Base-by-base conservation (phyloP, 2,888 invertebrate genomes). In the Fragum sueziense region DNA sequence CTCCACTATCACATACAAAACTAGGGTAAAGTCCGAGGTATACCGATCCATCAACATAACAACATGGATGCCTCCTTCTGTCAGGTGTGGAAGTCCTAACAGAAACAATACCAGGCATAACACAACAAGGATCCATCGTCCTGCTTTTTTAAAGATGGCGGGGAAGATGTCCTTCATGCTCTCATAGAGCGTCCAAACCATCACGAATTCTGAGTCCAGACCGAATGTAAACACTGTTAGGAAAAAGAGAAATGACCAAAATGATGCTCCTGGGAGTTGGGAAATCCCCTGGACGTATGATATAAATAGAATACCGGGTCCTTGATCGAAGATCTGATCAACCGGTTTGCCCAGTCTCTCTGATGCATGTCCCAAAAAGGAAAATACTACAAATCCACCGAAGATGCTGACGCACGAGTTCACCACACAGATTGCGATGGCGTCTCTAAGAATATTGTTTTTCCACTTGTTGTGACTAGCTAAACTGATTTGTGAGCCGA, bases 1-100 rank as follows among this genome's bases (percentile, higher is more conserved):
- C 92, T 97, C 96, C 54, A 94, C 91, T 34, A 96, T 94, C 0
- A 96, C 95, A 82, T 97, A 94, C 92, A 96, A 95, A 0, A 96
- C 80, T 14, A 89, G 82, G 2, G 88, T 79, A 76, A 89, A 89
- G 67, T 88, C 88, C 0, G 88, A 87, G 73, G 85, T 88, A 87
- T 93, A 85, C 29, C 79, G 77, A 65, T 87, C 87, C 85, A 89
- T 84, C 1, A 89, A 33, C 9, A 86, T 82, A 25, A 89, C 82
- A 17, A 88, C 82, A 62, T 89, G 87, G 34, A 87, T 86, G 31
- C 89, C 89, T 6, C 87, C 89, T 83, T 88, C 14, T 17, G 80
- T 76, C 0, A 76, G 62, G 7, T 76, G 70, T 17, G 80, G 80
- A 6, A 80, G 37, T 9, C 80, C 70, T 0, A 80, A 52, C 3